Evolutionary conservation across 2,113 vertebrate species (phyloP), one percentile per base, ranked within the genome.

Genomic region (Mus pahari): DNA sequence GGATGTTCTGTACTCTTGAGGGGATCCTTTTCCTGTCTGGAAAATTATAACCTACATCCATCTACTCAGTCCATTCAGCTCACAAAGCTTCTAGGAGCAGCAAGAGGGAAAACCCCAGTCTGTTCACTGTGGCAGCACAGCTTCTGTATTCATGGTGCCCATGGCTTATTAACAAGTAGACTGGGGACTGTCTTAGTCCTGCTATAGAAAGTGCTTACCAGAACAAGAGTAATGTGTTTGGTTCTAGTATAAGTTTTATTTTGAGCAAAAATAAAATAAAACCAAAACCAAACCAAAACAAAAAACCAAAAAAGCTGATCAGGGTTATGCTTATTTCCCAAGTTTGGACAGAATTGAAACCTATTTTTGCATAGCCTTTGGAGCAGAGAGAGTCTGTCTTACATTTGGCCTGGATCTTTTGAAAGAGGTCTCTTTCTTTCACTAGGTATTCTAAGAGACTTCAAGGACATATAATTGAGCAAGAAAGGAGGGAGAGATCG

Each of bases 161-260:
- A 53, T 39, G 33, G 33, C 45, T 77, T 73, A 24, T 78, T 73
- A 89, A 42, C 16, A 4, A 1, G 70, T 91, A 83, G 8, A 84
- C 9, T 91, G 33, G 70, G 33, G n/a, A 58, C 42, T 74, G 5
- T 71, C 50, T 84, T 90, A 24, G 39, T 86, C 93, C 92, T 24
- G 28, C 50, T 78, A 14, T 39, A 13, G 33, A 58, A 93, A 89
- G 16, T 73, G 1, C 36, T 93, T 79, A 92, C 77, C 39, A 92
- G 50, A 81, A 19, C 7, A 92, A 88, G 8, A 64, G 20, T 71
- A 83, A 79, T 83, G 58, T 53, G n/a, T 90, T 78, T 95, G 8
- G 79, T 87, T 96, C 77, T 89, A 60, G 91, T 73, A 79, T 33
- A 82, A 93, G 55, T 89, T 84, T 91, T 84, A 89, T 94, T 10